A percentile compares a stretch with the other conserved stretches of the same genome.
Evolutionary conservation across 2,797 vertebrate genomes (phyloP).

Genomic region (Mycteria americana): DNA sequence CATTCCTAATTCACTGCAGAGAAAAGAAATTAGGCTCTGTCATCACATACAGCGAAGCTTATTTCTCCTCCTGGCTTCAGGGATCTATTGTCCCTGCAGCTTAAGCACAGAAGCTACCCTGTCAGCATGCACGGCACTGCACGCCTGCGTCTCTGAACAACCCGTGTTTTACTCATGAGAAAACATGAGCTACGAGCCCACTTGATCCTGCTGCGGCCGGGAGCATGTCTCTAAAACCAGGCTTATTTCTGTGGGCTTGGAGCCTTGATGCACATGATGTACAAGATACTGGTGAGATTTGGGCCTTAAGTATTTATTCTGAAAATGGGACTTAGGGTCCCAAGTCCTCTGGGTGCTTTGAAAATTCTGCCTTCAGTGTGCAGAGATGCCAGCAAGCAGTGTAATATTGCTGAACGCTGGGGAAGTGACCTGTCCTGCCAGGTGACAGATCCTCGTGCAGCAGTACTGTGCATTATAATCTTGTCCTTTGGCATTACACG

Average conservation of each 20-base stretch:
- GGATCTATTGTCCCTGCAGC: background rate
- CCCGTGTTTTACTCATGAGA: background rate
- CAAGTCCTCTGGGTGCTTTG: background rate
- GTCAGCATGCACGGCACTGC: background rate
- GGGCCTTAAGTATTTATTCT: background rate
- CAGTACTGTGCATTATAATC: background rate
- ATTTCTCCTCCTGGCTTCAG: background rate
- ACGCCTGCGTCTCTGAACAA: background rate
- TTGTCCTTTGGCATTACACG: background rate
- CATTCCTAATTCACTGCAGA: background rate
- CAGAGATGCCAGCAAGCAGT: background rate
- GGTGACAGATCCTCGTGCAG: background rate
- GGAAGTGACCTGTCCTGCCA: background rate
- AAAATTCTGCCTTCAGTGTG: background rate
- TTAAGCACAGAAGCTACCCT: background rate
- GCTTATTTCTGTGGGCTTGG: background rate
- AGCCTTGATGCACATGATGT: background rate
- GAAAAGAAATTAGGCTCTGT: background rate
- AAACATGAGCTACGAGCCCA: background rate
- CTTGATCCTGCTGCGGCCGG: background rate
- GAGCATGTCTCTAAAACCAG: background rate
- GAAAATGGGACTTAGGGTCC: background rate
- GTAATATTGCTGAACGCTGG: fast-evolving
- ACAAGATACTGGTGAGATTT: background rate
- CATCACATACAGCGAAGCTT: background rate